These are phyloP conservation scores for Pimpla rufipes DNA, from an alignment of 2,888 invertebrate species.

Conservation along the genomic window DNA sequence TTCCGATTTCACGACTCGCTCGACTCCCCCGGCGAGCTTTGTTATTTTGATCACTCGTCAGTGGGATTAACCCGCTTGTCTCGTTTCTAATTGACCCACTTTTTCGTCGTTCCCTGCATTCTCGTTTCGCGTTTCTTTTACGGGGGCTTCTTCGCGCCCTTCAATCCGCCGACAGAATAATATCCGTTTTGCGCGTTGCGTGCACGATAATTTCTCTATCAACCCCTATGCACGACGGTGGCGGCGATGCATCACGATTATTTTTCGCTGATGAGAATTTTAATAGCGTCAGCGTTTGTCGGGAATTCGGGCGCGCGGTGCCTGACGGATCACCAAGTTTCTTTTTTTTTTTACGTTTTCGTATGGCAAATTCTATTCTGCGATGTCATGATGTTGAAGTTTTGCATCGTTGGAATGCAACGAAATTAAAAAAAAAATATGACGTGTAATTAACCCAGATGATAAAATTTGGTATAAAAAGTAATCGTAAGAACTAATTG, in stretches of 20 bases:
- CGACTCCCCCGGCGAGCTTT: constrained; percentile 51
- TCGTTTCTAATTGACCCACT: constrained; percentile 65
- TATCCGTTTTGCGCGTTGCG: constrained; percentile 63
- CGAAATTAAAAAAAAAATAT: no score
- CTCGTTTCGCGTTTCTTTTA: background rate
- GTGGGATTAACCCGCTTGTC: constrained; percentile 58
- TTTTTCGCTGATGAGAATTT: constrained; percentile 43
- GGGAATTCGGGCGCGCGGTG: no score
- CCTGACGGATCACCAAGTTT: no score
- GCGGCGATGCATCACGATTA: constrained; percentile 17
- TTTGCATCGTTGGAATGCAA: no score
- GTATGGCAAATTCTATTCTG: background rate
- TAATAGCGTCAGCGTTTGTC: constrained; percentile 6
- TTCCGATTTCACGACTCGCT: background rate
- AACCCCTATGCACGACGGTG: constrained; percentile 29
- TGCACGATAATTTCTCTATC: constrained; percentile 61
- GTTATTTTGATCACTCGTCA: constrained; percentile 63
- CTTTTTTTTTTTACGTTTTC: background rate
- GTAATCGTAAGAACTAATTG: no score
- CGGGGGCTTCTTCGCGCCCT: constrained; percentile 17
- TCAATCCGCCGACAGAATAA: constrained; percentile 56
- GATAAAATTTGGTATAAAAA: no score
- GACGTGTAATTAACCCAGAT: no score
- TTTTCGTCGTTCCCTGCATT: constrained; percentile 40
- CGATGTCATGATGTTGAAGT: no score